A percentile compares a stretch with the other conserved stretches of the same genome.
phyloP scores from a whole-genome alignment of 2,113 vertebrate genomes.

The Lota lota region DNA sequence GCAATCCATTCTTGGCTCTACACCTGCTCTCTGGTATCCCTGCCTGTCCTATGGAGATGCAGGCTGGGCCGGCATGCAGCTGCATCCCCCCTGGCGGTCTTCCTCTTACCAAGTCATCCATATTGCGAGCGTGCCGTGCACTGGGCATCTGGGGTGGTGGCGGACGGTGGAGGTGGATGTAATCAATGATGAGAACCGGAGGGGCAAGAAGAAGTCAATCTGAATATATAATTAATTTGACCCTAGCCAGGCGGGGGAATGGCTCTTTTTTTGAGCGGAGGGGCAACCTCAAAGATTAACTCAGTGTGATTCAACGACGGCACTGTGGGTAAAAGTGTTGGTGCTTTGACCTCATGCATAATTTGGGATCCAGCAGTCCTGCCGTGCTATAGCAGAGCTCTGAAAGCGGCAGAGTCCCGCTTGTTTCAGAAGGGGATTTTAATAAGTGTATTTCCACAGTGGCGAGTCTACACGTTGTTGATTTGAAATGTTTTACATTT shows the following conservation, averaged over 20 bases:
- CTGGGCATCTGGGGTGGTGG: slow-evolving; percentile 6
- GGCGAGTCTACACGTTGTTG: too few relatives aligned
- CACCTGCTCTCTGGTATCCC: slow-evolving; percentile 36
- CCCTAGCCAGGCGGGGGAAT: not conserved
- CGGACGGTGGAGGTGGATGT: slow-evolving; percentile 14
- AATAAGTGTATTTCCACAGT: too few relatives aligned
- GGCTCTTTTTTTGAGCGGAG: not conserved
- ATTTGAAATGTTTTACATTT: too few relatives aligned
- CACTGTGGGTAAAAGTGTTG: too few relatives aligned
- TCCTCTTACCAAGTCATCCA: slow-evolving; percentile 58
- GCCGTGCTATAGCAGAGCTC: too few relatives aligned
- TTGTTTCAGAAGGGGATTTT: too few relatives aligned
- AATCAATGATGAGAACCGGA: slow-evolving; percentile 31
- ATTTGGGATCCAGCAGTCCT: too few relatives aligned
- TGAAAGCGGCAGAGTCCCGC: too few relatives aligned
- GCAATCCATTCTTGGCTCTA: slow-evolving; percentile 43
- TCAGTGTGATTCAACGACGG: not conserved
- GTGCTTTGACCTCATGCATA: too few relatives aligned
- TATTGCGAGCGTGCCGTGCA: slow-evolving; percentile 44
- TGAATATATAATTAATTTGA: slow-evolving; percentile 13
- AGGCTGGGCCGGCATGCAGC: not conserved
- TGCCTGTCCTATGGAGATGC: slow-evolving; percentile 39
- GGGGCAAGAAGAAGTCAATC: slow-evolving; percentile 14
- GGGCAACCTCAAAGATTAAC: not conserved
- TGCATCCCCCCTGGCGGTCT: not conserved